Evolutionary conservation across 2,888 invertebrate genomes (phyloP).

Genomic region (Euspilapteryx auroguttella): DNA sequence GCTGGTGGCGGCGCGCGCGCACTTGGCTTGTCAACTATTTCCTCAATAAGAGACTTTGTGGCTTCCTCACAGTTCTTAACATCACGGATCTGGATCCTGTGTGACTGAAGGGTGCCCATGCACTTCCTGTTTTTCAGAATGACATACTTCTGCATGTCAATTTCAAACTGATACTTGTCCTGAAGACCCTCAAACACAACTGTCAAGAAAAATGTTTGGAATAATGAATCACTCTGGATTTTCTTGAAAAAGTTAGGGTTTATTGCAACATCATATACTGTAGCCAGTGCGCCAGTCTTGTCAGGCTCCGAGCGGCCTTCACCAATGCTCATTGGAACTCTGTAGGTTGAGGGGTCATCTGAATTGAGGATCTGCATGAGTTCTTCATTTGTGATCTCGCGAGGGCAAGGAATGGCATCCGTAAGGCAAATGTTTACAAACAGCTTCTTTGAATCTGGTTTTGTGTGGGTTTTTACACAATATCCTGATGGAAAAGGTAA

Average conservation of each 20-base stretch:
- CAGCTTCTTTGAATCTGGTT: constrained; percentile 68
- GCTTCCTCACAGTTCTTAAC: constrained; percentile 41
- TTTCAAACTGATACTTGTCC: constrained; percentile 74
- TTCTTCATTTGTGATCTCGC: constrained; percentile 71
- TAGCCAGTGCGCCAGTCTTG: constrained; percentile 72
- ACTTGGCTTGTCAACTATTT: constrained; percentile 30
- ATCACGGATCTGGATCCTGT: constrained; percentile 74
- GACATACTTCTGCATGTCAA: constrained; percentile 67
- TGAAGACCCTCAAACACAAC: constrained; percentile 75
- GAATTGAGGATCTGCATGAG: constrained; percentile 69
- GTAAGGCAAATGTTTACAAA: constrained; percentile 88
- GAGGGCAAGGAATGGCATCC: constrained; percentile 72
- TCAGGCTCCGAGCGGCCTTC: constrained; percentile 77
- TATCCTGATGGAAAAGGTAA: constrained; percentile 58
- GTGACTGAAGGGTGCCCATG: constrained; percentile 72
- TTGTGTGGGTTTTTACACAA: constrained; percentile 75
- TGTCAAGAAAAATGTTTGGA: constrained; percentile 78
- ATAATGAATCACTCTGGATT: constrained; percentile 69
- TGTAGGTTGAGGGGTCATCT: constrained; percentile 69
- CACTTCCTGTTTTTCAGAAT: constrained; percentile 74
- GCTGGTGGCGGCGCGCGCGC: constrained; percentile 7
- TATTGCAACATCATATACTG: constrained; percentile 83
- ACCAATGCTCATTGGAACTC: constrained; percentile 90
- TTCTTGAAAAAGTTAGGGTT: constrained; percentile 77
- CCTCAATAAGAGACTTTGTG: constrained; percentile 60